These are phyloP conservation scores for Tetrao urogallus DNA, from an alignment of 2,113 vertebrate species.

Conservation along the genomic window DNA sequence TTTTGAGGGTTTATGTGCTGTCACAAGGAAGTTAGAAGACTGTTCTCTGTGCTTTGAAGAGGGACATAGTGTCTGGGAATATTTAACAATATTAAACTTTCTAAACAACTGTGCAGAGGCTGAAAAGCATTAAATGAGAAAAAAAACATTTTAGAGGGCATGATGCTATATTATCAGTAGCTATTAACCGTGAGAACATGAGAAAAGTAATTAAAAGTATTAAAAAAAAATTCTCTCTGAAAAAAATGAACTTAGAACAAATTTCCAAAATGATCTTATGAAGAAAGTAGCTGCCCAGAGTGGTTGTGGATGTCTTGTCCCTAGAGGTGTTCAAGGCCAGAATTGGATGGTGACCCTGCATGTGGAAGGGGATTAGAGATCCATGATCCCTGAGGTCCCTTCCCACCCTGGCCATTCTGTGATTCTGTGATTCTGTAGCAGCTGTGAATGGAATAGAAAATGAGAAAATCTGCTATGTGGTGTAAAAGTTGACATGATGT, in stretches of 20 bases:
- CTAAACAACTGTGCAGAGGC: neutral
- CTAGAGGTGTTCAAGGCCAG: no score
- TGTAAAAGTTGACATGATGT: neutral
- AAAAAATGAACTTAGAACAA: neutral
- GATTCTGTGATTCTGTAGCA: neutral
- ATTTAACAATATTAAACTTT: neutral
- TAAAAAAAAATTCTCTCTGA: neutral
- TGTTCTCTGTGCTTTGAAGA: neutral
- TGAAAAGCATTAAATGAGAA: neutral
- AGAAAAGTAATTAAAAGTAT: neutral
- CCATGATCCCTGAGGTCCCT: no score
- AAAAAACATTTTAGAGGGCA: neutral
- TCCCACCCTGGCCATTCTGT: no score
- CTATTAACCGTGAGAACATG: neutral
- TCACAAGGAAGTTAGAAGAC: neutral
- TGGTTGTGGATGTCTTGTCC: no score
- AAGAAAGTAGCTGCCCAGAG: neutral
- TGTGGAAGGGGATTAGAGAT: no score
- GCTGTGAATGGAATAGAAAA: neutral
- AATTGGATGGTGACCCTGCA: no score
- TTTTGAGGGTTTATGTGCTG: neutral
- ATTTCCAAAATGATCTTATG: neutral
- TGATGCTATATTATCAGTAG: neutral
- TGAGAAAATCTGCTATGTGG: neutral
- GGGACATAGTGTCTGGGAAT: neutral